A percentile compares a stretch with the other conserved stretches of the same genome.
Evolutionary conservation across 2,888 invertebrate species (phyloP).

Genomic region (Tanaodytes sp.): DNA sequence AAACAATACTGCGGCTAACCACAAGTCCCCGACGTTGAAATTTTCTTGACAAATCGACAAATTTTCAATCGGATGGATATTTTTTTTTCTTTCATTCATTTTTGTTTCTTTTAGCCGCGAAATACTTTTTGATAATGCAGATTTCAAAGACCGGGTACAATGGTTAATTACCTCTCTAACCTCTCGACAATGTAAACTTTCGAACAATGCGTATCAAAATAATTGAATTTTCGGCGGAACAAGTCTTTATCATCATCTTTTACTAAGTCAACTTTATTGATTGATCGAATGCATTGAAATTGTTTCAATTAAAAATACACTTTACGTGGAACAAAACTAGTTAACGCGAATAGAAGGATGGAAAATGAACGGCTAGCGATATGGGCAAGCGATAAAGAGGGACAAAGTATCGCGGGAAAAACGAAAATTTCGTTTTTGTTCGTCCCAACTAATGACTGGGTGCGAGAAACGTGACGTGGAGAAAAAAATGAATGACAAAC

Average conservation of each 20-base stretch:
- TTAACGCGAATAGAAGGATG: too few relatives aligned
- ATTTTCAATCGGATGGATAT: conserved; percentile 1
- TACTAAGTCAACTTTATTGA: conserved; percentile 34
- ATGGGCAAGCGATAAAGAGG: neutral
- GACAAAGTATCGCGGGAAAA: neutral
- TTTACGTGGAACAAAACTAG: too few relatives aligned
- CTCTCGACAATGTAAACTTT: conserved; percentile 40
- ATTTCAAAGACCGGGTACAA: conserved; percentile 34
- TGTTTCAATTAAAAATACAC: too few relatives aligned
- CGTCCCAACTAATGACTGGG: conserved; percentile 66
- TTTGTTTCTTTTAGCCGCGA: conserved; percentile 5
- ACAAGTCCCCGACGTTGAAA: neutral
- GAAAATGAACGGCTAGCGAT: neutral
- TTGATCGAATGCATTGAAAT: conserved; percentile 36
- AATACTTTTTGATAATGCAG: conserved; percentile 8
- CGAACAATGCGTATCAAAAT: conserved; percentile 37
- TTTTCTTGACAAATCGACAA: neutral
- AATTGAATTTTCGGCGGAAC: conserved; percentile 36
- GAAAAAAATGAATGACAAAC: conserved; percentile 62
- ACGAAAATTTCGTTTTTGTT: conserved; percentile 47
- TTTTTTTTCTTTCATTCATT: neutral
- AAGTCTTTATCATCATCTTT: conserved; percentile 45
- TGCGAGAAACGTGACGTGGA: conserved; percentile 62
- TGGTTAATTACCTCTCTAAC: conserved; percentile 44
- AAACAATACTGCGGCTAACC: too few relatives aligned